These are phyloP conservation scores for Luffia ferchaultella DNA, from an alignment of 2,888 invertebrate genomes.

Conservation along the genomic window DNA sequence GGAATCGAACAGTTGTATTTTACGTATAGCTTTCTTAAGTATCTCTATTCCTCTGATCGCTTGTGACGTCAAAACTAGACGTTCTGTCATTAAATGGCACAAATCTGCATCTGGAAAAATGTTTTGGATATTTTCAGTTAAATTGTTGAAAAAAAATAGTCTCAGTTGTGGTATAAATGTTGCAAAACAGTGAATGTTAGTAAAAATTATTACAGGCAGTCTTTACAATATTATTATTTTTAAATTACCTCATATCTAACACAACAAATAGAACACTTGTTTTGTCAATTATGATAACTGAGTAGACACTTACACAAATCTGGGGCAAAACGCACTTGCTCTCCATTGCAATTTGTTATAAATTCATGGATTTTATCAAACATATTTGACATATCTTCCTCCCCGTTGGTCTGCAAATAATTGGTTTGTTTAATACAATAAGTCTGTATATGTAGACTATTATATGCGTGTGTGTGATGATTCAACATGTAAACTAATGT, in stretches of 20 bases:
- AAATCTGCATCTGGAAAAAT: constrained; percentile 80
- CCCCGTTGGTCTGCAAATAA: constrained; percentile 36
- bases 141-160: constrained; percentile 1
- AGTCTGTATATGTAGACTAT: too few relatives aligned
- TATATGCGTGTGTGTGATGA: too few relatives aligned
- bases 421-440: too few relatives aligned
- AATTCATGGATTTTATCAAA: constrained; percentile 87
- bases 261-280: not conserved
- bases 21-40: constrained; percentile 83
- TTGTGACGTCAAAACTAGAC: constrained; percentile 79
- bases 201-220: too few relatives aligned
- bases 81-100: constrained; percentile 84
- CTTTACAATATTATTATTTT: too few relatives aligned
- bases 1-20: constrained; percentile 85
- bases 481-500: too few relatives aligned
- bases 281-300: too few relatives aligned
- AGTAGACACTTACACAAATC: constrained; percentile 81
- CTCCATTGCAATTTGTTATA: constrained; percentile 85
- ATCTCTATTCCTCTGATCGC: constrained; percentile 86
- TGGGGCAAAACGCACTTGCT: constrained; percentile 87
- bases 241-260: too few relatives aligned
- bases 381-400: constrained; percentile 59
- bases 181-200: too few relatives aligned
- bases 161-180: constrained; percentile 1
- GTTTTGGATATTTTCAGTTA: constrained; percentile 5